Conservation (phyloP, 2,797 vertebrate species). For the Microcaecilia unicolor region DNA sequence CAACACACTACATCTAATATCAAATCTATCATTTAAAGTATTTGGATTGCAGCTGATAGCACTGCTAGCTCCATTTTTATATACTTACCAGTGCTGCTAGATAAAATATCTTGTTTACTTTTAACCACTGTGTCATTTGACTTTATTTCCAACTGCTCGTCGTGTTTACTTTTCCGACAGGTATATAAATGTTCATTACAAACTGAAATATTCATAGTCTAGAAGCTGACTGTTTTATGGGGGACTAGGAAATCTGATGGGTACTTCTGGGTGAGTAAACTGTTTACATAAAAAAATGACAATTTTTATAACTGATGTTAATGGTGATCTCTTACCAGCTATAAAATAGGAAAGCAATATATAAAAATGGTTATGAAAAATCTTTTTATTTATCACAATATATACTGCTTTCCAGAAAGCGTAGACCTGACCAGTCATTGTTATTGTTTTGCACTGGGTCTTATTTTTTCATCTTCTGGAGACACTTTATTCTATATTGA, state of each 20-base stretch:
- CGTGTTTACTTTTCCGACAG: slow-evolving; percentile 13
- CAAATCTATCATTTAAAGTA: too few species aligned
- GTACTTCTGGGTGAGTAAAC: slow-evolving; percentile 19
- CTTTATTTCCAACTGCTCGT: background rate
- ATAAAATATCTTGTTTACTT: too few species aligned
- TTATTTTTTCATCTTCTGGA: too few species aligned
- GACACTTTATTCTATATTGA: too few species aligned
- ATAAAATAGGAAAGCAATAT: slow-evolving; percentile 19
- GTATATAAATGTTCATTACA: slow-evolving; percentile 5
- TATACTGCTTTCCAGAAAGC: slow-evolving; percentile 9
- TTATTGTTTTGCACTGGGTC: slow-evolving; percentile 12
- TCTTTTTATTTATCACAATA: slow-evolving; percentile 6
- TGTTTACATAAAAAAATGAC: slow-evolving; percentile 10
- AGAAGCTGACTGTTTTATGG: slow-evolving; percentile 12
- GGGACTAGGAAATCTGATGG: slow-evolving; percentile 15
- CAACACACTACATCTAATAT: too few species aligned
- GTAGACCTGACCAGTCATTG: background rate
- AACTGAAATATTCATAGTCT: slow-evolving; percentile 22
- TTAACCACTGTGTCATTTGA: too few species aligned
- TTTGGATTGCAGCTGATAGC: too few species aligned
- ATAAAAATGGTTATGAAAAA: slow-evolving; percentile 15
- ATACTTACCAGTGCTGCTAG: too few species aligned
- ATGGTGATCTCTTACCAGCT: slow-evolving; percentile 24
- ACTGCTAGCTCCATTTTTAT: too few species aligned
- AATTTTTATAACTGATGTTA: slow-evolving; percentile 19